Evolutionary conservation across 2,113 vertebrate genomes (phyloP).

Genomic region (Eretmochelys imbricata): DNA sequence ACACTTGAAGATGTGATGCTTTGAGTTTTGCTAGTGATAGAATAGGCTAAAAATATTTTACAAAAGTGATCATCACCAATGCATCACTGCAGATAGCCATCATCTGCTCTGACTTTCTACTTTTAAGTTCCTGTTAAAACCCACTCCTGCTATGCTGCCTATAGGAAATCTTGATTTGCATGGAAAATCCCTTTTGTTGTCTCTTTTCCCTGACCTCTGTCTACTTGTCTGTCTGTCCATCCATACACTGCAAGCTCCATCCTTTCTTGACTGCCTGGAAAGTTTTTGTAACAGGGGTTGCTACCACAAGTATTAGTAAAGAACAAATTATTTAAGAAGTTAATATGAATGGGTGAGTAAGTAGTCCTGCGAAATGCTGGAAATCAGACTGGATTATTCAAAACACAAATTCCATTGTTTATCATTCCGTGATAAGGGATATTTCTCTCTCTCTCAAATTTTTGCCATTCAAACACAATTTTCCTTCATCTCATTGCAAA

Average conservation of each 20-base stretch:
- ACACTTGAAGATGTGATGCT: not conserved
- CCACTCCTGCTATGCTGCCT: not conserved
- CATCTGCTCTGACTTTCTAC: not conserved
- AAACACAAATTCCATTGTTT: slow-evolving; percentile 53
- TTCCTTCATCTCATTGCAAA: not conserved
- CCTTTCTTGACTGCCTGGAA: slow-evolving; percentile 54
- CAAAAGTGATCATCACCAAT: not conserved
- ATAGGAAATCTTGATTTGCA: not conserved
- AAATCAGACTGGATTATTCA: slow-evolving; percentile 54
- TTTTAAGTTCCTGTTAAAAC: not conserved
- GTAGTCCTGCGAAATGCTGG: slow-evolving; percentile 43
- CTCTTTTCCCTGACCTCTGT: slow-evolving; percentile 24
- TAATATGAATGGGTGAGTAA: slow-evolving; percentile 32
- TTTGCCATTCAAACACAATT: not conserved
- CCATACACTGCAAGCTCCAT: slow-evolving; percentile 5
- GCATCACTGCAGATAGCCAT: not conserved
- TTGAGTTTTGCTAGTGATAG: not conserved
- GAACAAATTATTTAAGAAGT: slow-evolving; percentile 24
- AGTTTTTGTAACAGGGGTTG: slow-evolving; percentile 18
- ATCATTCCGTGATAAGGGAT: slow-evolving; percentile 58
- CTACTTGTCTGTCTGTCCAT: slow-evolving; percentile 41
- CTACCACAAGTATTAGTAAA: not conserved
- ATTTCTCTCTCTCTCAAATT: slow-evolving; percentile 26
- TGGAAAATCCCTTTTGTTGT: not conserved
- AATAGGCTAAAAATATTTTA: not conserved